phyloP scores from a whole-genome alignment of 2,888 invertebrate genomes.

The Caenorhabditis drosophilae region DNA sequence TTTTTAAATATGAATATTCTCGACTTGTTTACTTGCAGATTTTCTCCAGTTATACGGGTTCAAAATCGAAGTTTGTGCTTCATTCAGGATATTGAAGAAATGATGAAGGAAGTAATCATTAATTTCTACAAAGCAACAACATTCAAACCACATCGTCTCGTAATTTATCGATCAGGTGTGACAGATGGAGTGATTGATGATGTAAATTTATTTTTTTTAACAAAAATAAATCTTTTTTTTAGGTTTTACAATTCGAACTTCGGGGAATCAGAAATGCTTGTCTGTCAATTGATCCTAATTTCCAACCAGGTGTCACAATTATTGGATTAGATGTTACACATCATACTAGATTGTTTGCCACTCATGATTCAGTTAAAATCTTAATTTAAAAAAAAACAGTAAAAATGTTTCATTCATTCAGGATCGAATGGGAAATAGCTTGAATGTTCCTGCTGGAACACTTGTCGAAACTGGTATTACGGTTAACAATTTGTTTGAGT shows the following conservation, averaged over 20 bases:
- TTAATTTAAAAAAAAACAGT: not conserved
- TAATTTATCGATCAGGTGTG: slow-evolving; percentile 25
- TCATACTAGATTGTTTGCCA: slow-evolving; percentile 25
- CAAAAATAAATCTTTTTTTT: too few relatives aligned
- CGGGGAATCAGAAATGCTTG: slow-evolving; percentile 28
- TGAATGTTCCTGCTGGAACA: slow-evolving; percentile 37
- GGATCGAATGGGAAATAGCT: slow-evolving; percentile 26
- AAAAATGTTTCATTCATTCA: slow-evolving; percentile 3
- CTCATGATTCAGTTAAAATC: slow-evolving; percentile 10
- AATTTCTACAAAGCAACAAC: slow-evolving; percentile 16
- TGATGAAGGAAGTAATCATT: slow-evolving; percentile 19
- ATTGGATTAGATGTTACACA: slow-evolving; percentile 29
- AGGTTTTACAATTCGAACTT: slow-evolving; percentile 29
- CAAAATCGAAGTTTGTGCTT: slow-evolving; percentile 8
- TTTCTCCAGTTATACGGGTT: slow-evolving; percentile 18
- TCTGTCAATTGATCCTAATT: slow-evolving; percentile 14
- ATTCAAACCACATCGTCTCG: slow-evolving; percentile 30
- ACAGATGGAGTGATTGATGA: slow-evolving; percentile 8
- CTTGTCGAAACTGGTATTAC: slow-evolving; percentile 35
- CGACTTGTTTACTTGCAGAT: too few relatives aligned
- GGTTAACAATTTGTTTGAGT: slow-evolving; percentile 30
- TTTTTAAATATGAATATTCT: too few relatives aligned
- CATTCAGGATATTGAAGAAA: slow-evolving; percentile 18
- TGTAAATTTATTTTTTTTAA: too few relatives aligned
- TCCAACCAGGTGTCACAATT: slow-evolving; percentile 34